Base-by-base conservation (phyloP, 2,797 vertebrate species). In the Crocidura indochinensis region DNA sequence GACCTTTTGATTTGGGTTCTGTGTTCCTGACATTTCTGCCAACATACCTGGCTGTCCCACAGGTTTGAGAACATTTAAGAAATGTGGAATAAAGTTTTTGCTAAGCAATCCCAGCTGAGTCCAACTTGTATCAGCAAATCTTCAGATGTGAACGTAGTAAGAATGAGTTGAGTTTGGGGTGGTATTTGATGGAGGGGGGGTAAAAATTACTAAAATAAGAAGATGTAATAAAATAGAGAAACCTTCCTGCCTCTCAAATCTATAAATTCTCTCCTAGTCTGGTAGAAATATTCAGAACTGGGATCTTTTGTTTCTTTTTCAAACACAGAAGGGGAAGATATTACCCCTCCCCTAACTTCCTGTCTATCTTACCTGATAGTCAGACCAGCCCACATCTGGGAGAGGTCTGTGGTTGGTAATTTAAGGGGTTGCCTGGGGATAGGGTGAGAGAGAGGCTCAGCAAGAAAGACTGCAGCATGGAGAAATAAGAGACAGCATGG, bases 21-120 rank as follows among this genome's bases (percentile, higher is more conserved):
- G 22, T 17, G 56, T 65, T 65, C 22, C 60, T 65, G 22, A 44
- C n/a, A 51, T 26, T 56, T 11, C n/a, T 38, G 38, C 22, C 53
- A 38, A 44, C 60, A 85, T n/a, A 27, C n/a, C 46, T 65, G 60
- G n/a, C 60, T 47, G 31, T 75, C 56, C 71, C 68, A 85, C 84
- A 49, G 26, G 22, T 49, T 20, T 29, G 49, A 85, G 60, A 74
- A 12, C 9, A 65, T 51, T 26, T 9, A n/a, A 65, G 84, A 65
- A 65, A 75, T 27, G 69, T 44, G 31, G 69, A 71, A 44, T 10
- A 10, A 44, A 31, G 38, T 3, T n/a, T 20, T 44, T 71, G n/a
- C n/a, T 49, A 44, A 75, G 46, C n/a, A 49, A 64, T 9, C 22
- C 44, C 4, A 65, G n/a, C 20, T 60, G 56, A 60, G 56, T 15